phyloP scores from a whole-genome alignment of 2,113 vertebrate genomes.

The Rhipidura dahli region DNA sequence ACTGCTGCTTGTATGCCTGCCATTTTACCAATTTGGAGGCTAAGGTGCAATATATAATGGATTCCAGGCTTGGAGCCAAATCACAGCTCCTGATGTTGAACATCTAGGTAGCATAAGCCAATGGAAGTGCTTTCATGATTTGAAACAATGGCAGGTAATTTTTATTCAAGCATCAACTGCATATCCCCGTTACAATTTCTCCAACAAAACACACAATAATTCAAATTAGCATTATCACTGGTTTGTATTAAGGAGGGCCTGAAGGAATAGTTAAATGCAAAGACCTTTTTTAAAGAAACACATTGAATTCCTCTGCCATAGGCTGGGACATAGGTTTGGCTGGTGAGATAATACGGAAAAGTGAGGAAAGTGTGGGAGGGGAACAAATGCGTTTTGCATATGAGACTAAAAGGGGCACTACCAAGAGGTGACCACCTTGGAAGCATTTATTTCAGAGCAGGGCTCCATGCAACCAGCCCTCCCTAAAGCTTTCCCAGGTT shows the following conservation, averaged over 20 bases:
- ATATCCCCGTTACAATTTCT: background rate
- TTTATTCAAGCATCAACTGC: background rate
- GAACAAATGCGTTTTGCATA: background rate
- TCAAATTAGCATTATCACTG: background rate
- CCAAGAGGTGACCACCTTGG: background rate
- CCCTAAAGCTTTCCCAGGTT: background rate
- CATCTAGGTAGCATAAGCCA: background rate
- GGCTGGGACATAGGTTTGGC: background rate
- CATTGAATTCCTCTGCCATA: background rate
- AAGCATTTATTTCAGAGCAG: background rate
- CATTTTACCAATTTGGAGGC: constrained; percentile 9
- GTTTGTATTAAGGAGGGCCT: background rate
- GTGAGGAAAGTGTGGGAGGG: background rate
- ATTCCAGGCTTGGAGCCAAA: constrained; percentile 11
- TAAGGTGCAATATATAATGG: background rate
- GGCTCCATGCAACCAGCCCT: background rate
- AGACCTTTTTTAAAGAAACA: background rate
- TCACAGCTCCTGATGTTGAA: background rate
- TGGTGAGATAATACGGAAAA: background rate
- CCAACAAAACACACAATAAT: background rate
- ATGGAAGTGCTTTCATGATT: background rate
- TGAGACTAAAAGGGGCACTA: background rate
- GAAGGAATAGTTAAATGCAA: background rate
- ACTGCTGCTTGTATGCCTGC: background rate
- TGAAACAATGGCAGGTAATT: background rate